A percentile compares a stretch with the other conserved stretches of the same genome.
Evolutionary conservation across 2,888 invertebrate genomes (phyloP).

Genomic region (Drosophila atroscutellata): DNA sequence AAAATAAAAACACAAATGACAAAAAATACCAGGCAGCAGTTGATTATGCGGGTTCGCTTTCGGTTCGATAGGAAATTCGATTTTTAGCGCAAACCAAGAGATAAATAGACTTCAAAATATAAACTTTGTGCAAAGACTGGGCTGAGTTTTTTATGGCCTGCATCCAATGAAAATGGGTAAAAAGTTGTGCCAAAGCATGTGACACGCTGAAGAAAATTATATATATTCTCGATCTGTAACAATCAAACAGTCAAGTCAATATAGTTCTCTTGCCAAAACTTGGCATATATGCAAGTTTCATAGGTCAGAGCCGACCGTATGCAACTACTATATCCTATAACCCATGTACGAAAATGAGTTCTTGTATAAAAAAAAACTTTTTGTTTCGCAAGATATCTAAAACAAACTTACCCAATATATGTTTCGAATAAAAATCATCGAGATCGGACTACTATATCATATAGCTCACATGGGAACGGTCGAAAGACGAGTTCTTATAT

Average conservation of each 20-base stretch:
- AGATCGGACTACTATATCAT: not conserved
- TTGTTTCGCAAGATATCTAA: not conserved
- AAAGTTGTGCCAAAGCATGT: not conserved
- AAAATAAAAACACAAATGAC: slow-evolving; percentile 11
- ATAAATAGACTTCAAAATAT: slow-evolving; percentile 17
- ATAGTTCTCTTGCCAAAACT: not conserved
- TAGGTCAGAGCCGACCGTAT: no score
- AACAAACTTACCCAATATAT: not conserved
- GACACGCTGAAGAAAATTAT: not conserved
- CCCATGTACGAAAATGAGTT: accelerated
- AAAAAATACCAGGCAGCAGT: slow-evolving; percentile 47
- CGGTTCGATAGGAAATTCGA: slow-evolving; percentile 37
- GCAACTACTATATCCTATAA: not conserved
- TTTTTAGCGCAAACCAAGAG: slow-evolving; percentile 28
- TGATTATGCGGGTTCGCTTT: slow-evolving; percentile 71
- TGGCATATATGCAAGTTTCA: not conserved
- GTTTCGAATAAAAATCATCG: not conserved
- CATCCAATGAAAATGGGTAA: no score
- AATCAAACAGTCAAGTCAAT: not conserved
- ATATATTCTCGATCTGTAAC: not conserved
- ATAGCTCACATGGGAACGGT: not conserved
- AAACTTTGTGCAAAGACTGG: not conserved
- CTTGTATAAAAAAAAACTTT: not conserved
- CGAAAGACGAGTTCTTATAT: not conserved
- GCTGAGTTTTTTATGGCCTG: no score